Percentiles rank a stretch among this genome's conserved stretches.
Evolutionary conservation across 2,888 invertebrate genomes (phyloP).

Genomic region (Serripes groenlandicus): DNA sequence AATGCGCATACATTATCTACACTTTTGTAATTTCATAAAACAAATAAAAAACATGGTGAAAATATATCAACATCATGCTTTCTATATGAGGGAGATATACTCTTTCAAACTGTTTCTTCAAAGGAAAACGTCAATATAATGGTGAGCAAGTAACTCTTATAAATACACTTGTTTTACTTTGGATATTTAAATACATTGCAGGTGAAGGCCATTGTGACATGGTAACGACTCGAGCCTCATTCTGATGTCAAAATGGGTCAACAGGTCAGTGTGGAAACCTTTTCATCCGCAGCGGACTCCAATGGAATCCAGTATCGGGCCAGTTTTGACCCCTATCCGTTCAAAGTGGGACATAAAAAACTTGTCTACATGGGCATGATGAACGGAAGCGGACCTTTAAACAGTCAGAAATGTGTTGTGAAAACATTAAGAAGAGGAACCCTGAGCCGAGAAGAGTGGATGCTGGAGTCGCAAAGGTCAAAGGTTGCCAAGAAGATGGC

Average conservation of each 20-base stretch:
- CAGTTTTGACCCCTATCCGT: constrained; percentile 74
- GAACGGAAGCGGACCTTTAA: constrained; percentile 75
- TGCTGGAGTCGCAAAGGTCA: constrained; percentile 64
- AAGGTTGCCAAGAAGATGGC: constrained; percentile 61
- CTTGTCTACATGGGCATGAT: constrained; percentile 75
- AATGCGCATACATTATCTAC: no score
- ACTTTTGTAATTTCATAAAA: no score
- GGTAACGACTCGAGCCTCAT: neutral
- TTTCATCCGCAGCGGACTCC: constrained; percentile 57
- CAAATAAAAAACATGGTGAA: no score
- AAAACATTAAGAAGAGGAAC: constrained; percentile 71
- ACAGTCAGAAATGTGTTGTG: constrained; percentile 76
- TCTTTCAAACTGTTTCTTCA: no score
- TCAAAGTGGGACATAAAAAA: constrained; percentile 70
- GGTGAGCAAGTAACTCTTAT: no score
- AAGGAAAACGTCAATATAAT: no score
- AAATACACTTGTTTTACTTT: no score
- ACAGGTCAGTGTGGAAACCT: constrained; percentile 72
- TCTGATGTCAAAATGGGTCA: constrained; percentile 67
- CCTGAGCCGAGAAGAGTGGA: constrained; percentile 70
- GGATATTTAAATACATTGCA: no score
- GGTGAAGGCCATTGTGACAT: neutral
- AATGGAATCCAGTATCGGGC: constrained; percentile 68
- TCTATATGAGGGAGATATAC: no score
- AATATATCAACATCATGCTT: no score